Evolutionary conservation across 2,797 vertebrate species (phyloP).

Genomic region (Denticeps clupeoides): DNA sequence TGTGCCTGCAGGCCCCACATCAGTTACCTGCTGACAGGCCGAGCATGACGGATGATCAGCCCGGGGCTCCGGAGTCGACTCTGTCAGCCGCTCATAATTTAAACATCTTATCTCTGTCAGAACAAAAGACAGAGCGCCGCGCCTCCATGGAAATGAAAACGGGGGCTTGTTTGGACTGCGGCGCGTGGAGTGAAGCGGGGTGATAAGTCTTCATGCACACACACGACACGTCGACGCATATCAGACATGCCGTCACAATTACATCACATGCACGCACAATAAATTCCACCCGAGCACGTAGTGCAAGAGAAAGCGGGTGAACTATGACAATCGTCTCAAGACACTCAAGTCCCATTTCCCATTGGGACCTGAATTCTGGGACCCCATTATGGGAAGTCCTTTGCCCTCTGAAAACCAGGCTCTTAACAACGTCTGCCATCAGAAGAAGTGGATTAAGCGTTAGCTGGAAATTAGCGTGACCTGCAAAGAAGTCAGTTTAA

Average conservation of each 20-base stretch:
- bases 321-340: no score
- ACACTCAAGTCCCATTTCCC: no score
- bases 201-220: slow-evolving; percentile 52
- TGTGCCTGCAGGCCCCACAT: slow-evolving; percentile 87
- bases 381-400: no score
- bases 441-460: no score
- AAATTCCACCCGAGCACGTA: no score
- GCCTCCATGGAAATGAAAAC: slow-evolving; percentile 53
- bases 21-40: slow-evolving; percentile 91
- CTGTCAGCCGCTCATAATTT: slow-evolving; percentile 99
- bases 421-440: no score
- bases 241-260: slow-evolving; percentile 14
- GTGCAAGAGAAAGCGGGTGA: no score
- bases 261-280: no score
- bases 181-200: slow-evolving; percentile 47
- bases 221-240: not conserved
- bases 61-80: slow-evolving; percentile 84
- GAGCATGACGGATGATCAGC: slow-evolving; percentile 97
- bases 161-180: slow-evolving; percentile 59
- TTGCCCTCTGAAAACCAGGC: no score
- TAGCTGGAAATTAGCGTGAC: no score
- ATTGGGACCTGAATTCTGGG: no score
- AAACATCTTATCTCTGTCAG: slow-evolving; percentile 96
- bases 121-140: slow-evolving; percentile 85
- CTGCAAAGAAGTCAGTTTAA: no score